These are phyloP conservation scores for Protodeltote pygarga DNA, from an alignment of 2,888 invertebrate genomes.

Conservation along the genomic window DNA sequence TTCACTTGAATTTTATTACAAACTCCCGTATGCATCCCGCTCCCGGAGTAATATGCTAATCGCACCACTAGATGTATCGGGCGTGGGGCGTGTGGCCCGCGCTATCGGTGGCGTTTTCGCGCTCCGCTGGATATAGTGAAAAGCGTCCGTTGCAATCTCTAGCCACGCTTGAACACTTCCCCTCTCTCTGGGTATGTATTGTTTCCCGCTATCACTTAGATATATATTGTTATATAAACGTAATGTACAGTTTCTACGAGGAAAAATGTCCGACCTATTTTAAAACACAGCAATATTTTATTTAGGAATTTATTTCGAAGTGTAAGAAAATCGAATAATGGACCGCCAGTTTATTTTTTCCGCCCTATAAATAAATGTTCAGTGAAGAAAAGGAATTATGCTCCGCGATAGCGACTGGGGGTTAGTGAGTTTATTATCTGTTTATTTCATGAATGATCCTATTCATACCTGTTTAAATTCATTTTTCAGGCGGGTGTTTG, in stretches of 20 bases:
- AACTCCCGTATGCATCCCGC: background rate
- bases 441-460: too few species aligned
- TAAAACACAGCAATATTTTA: slow-evolving; percentile 34
- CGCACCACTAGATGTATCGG: slow-evolving; percentile 27
- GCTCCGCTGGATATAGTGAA: slow-evolving; percentile 69
- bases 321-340: slow-evolving; percentile 41
- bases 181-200: slow-evolving; percentile 52
- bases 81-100: slow-evolving; percentile 20
- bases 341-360: slow-evolving; percentile 35
- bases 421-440: too few species aligned
- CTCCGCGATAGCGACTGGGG: slow-evolving; percentile 11
- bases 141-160: slow-evolving; percentile 71
- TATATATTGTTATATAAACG: slow-evolving; percentile 39
- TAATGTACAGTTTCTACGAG: slow-evolving; percentile 12
- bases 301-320: slow-evolving; percentile 29
- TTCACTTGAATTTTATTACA: background rate
- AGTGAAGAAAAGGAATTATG: slow-evolving; percentile 22
- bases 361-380: slow-evolving; percentile 33
- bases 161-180: slow-evolving; percentile 72
- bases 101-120: slow-evolving; percentile 64
- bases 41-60: slow-evolving; percentile 28
- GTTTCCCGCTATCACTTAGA: slow-evolving; percentile 27
- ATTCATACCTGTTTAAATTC: too few species aligned
- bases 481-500: too few species aligned
- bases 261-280: slow-evolving; percentile 24